These are phyloP conservation scores for Platycercus adscitus DNA, from an alignment of 2,113 vertebrate genomes.

Conservation along the genomic window DNA sequence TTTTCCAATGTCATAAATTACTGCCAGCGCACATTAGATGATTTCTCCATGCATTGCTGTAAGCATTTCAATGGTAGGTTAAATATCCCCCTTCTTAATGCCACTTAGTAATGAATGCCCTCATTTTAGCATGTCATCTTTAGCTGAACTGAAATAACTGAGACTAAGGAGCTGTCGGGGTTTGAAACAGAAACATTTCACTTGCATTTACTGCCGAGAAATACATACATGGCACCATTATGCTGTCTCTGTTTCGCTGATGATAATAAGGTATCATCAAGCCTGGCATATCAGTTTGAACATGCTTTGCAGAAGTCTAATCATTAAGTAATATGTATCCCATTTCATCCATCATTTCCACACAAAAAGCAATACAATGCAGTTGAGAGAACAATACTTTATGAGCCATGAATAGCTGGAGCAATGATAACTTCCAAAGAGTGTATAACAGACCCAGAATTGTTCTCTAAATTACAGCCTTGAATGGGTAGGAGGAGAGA, in stretches of 20 bases:
- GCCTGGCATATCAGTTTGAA: slow-evolving; percentile 50
- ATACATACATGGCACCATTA: slow-evolving; percentile 26
- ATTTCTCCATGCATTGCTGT: slow-evolving; percentile 59
- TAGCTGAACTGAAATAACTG: slow-evolving; percentile 59
- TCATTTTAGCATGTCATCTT: slow-evolving; percentile 56
- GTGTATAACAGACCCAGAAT: neutral
- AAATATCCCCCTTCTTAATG: slow-evolving; percentile 65
- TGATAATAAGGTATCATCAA: slow-evolving; percentile 53
- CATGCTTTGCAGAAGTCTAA: slow-evolving; percentile 50
- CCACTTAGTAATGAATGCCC: slow-evolving; percentile 63
- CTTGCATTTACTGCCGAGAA: slow-evolving; percentile 39
- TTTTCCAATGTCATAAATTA: slow-evolving; percentile 69
- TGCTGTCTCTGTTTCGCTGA: slow-evolving; percentile 23
- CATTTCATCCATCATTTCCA: slow-evolving; percentile 41
- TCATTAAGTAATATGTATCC: slow-evolving; percentile 53
- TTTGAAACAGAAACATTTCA: slow-evolving; percentile 28
- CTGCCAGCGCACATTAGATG: slow-evolving; percentile 59
- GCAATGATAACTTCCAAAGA: slow-evolving; percentile 14
- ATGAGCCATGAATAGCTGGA: slow-evolving; percentile 38
- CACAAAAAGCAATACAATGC: neutral
- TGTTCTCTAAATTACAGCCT: neutral
- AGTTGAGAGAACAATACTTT: slow-evolving; percentile 40
- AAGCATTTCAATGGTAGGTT: slow-evolving; percentile 66
- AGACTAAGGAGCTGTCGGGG: slow-evolving; percentile 13
- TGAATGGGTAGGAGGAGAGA: neutral